These are phyloP conservation scores for Drosophila nr. medialis DNA, from an alignment of 2,888 invertebrate species.

Conservation along the genomic window DNA sequence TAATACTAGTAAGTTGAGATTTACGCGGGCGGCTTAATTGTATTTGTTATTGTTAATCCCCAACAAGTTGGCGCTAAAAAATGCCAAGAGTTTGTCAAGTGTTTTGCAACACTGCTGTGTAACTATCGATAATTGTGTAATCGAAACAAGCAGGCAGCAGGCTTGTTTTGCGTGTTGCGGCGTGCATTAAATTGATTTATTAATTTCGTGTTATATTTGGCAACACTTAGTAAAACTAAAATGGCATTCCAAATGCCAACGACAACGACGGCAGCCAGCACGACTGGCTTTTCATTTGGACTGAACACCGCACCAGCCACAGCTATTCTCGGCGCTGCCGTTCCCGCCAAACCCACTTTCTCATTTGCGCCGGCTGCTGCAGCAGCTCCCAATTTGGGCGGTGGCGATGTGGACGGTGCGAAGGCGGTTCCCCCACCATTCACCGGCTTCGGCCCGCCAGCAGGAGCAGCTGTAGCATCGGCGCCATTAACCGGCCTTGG, in stretches of 20 bases:
- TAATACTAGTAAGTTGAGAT: neutral
- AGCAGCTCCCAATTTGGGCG: conserved; percentile 52
- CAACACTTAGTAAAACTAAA: neutral
- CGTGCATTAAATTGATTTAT: conserved; percentile 12
- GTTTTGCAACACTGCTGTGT: conserved; percentile 17
- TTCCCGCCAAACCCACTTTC: conserved; percentile 68
- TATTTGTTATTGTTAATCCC: conserved; percentile 22
- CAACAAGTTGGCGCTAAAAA: conserved; percentile 29
- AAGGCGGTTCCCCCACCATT: conserved; percentile 64
- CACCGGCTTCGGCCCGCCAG: conserved; percentile 56
- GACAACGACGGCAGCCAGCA: conserved; percentile 70
- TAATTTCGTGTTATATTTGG: neutral
- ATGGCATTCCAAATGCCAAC: conserved; percentile 73
- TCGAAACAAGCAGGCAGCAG: conserved; percentile 2
- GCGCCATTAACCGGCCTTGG: conserved; percentile 37
- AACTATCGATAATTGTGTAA: conserved; percentile 12
- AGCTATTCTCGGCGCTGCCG: conserved; percentile 23
- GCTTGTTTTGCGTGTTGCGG: conserved; percentile 10
- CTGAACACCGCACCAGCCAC: conserved; percentile 46
- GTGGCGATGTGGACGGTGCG: conserved; percentile 72
- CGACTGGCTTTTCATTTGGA: conserved; percentile 63
- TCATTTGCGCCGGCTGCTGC: conserved; percentile 43
- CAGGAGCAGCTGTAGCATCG: conserved; percentile 25
- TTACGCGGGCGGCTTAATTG: conserved; percentile 41
- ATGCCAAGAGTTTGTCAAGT: conserved; percentile 14